phyloP scores from a whole-genome alignment of 2,113 vertebrate species.

The Gulo gulo region DNA sequence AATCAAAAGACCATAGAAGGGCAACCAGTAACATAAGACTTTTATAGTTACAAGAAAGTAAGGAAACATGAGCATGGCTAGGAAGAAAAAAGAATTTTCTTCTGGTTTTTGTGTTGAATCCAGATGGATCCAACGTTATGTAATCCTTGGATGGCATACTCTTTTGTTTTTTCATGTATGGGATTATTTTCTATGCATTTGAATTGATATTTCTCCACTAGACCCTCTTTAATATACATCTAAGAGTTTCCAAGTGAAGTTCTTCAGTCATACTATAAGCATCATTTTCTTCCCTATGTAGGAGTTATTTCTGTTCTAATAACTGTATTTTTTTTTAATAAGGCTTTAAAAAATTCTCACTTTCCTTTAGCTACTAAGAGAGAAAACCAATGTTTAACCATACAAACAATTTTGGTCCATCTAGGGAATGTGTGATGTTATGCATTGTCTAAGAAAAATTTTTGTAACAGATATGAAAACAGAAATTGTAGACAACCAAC shows the following conservation, averaged over 20 bases:
- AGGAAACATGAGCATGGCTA: not conserved
- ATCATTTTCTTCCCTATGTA: not conserved
- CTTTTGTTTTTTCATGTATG: not conserved
- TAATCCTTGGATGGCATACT: not conserved
- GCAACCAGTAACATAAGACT: not conserved
- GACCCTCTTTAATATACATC: not conserved
- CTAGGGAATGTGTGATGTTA: not conserved
- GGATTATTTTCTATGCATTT: not conserved
- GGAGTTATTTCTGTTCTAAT: not conserved
- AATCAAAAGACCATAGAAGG: not conserved
- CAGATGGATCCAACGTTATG: not conserved
- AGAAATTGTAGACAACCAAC: not conserved
- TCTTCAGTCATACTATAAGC: not conserved
- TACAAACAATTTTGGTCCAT: not conserved
- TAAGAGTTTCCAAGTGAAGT: not conserved
- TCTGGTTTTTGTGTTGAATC: not conserved
- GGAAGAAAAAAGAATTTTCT: not conserved
- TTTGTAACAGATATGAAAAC: not conserved
- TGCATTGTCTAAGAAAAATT: not conserved
- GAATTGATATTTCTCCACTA: not conserved
- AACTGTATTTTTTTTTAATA: not conserved
- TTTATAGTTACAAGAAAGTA: not conserved
- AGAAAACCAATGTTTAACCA: not conserved
- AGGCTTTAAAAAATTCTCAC: not conserved
- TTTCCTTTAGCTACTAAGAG: not conserved